Percentiles rank a stretch among this genome's conserved stretches.
These are phyloP conservation scores for Taxidea taxus DNA, from an alignment of 2,113 vertebrate species.

Conservation along the genomic window DNA sequence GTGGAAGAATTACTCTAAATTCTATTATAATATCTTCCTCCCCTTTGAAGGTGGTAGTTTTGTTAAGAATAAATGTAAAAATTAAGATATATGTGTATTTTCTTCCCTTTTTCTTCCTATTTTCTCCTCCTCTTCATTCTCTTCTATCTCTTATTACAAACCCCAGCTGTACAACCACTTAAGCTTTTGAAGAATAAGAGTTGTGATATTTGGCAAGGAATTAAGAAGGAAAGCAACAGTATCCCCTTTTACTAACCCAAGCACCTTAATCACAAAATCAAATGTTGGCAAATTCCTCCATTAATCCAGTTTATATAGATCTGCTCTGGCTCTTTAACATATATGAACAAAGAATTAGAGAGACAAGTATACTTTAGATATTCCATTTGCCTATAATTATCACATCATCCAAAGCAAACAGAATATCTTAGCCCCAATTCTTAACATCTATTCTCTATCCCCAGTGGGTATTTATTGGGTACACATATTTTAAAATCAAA, in stretches of 20 bases:
- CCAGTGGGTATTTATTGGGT: not conserved
- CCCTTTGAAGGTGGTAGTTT: not conserved
- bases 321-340: not conserved
- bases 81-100: not conserved
- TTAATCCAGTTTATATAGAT: not conserved
- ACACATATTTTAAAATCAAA: not conserved
- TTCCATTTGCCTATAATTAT: not conserved
- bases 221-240: constrained; percentile 27
- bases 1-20: not conserved
- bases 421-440: not conserved
- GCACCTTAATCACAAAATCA: constrained; percentile 42
- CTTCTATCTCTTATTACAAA: not conserved
- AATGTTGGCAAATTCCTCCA: constrained; percentile 40
- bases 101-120: not conserved
- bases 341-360: not conserved
- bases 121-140: not conserved
- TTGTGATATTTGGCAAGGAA: constrained; percentile 22
- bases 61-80: not conserved
- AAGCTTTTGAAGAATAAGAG: constrained; percentile 2
- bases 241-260: constrained; percentile 9
- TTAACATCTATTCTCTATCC: not conserved
- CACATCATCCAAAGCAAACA: not conserved
- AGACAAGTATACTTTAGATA: not conserved
- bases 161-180: not conserved
- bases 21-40: not conserved